Percentiles rank a stretch among this genome's conserved stretches.
phyloP scores from a whole-genome alignment of 1,140 invertebrate genomes.

The Microplitis demolitor region DNA sequence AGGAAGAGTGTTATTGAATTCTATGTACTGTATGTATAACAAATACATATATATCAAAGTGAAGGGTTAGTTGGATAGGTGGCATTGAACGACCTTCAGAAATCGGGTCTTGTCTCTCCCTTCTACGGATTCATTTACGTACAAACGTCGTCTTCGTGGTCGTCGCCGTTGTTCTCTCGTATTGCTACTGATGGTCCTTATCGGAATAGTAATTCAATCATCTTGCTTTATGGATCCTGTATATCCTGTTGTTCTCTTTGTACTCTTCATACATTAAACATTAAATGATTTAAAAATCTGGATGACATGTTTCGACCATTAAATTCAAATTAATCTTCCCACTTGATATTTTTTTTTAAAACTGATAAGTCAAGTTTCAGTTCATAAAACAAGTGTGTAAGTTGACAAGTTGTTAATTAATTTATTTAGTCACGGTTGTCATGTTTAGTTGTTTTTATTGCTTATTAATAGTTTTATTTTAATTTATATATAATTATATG shows the following conservation, averaged over 20 bases:
- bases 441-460: too few species aligned
- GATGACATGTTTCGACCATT: neutral
- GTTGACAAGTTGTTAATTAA: neutral
- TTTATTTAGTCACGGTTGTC: too few species aligned
- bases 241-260: neutral
- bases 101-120: conserved; percentile 48
- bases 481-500: too few species aligned
- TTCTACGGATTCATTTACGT: conserved; percentile 1
- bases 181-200: conserved; percentile 14
- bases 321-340: neutral
- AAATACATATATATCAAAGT: neutral
- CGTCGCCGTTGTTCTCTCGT: neutral
- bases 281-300: neutral
- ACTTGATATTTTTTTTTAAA: neutral
- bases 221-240: neutral
- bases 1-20: neutral
- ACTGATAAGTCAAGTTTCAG: too few species aligned
- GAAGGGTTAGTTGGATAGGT: conserved; percentile 36
- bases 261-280: neutral
- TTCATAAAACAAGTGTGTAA: neutral
- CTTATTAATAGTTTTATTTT: neutral
- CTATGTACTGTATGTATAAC: neutral
- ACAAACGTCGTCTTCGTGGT: too few species aligned
- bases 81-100: conserved; percentile 61
- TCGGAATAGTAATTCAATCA: conserved; percentile 39